Evolutionary conservation across 2,888 invertebrate genomes (phyloP), one percentile per base, ranked within the genome.

Genomic region (Ophion costatus): DNA sequence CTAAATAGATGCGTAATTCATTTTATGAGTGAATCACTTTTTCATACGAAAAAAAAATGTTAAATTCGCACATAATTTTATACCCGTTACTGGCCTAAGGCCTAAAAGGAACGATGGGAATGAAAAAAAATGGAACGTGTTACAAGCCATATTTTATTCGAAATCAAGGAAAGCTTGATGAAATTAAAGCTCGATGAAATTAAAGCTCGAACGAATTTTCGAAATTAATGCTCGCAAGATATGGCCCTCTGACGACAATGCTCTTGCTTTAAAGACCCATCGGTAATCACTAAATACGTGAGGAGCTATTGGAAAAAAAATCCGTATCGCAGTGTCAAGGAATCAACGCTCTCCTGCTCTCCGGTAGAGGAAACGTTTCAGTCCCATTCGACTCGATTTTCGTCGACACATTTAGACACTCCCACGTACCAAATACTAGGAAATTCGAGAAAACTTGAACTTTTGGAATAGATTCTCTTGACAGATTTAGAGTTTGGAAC

Each of bases 341-440:
- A 69, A 74, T 74, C 67, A 61, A 74, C 22, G 42, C 29, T 51
- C 67, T 59, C 24, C 42, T 10, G 45, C 51, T 51, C 51, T 51
- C 51, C 51, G 17, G 51, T 14, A 51, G 14, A 51, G 51, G 51
- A 17, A 51, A 51, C 1, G 14, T 51, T 51, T 14, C 14, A 51
- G 17, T 38, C 38, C 9, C 38, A 38, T 38, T 38, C 38, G 9
- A 17, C 11, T 14, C 51, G 17, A 51, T 51, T 51, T 51, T 51
- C 51, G 51, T 51, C 17, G 14, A 51, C 51, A 51, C 51, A 51
- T 51, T 51, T 51, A 17, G 14, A 51, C 17, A 51, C 14, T 51
- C 51, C 51, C 5, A 14, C 5, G 51, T 51, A 5, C 5, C 5
- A 17, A 51, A 51, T 17, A 51, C 51, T 51, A 11, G 14, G 17